Conservation (phyloP, 2,888 invertebrate genomes). For the Anticlea derivata region DNA sequence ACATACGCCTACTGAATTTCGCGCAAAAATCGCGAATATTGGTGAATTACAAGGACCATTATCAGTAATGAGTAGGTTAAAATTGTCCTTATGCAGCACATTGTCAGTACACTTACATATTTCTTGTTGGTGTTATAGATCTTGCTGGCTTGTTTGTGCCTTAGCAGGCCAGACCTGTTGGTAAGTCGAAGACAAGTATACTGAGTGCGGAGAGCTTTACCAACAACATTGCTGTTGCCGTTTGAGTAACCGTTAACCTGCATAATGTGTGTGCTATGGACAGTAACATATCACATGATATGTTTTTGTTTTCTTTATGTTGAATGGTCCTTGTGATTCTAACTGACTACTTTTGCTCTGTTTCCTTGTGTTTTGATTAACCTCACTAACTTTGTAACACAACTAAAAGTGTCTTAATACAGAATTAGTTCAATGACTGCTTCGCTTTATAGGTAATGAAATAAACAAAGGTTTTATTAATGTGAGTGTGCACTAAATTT, state of each 20-base stretch:
- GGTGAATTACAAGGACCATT: slow-evolving; percentile 83
- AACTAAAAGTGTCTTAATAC: slow-evolving; percentile 19
- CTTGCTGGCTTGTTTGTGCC: slow-evolving; percentile 90
- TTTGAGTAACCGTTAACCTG: slow-evolving; percentile 75
- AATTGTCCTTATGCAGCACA: slow-evolving; percentile 77
- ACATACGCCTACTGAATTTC: slow-evolving; percentile 68
- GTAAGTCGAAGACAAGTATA: slow-evolving; percentile 83
- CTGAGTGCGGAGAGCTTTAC: slow-evolving; percentile 72
- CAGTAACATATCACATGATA: slow-evolving; percentile 54
- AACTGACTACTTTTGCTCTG: slow-evolving; percentile 57
- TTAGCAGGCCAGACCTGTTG: slow-evolving; percentile 89
- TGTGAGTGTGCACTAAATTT: slow-evolving; percentile 13
- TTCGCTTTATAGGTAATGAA: slow-evolving; percentile 3
- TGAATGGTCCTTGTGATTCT: slow-evolving; percentile 84
- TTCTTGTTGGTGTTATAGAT: slow-evolving; percentile 87
- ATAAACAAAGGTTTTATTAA: slow-evolving; percentile 14
- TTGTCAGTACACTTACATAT: slow-evolving; percentile 72
- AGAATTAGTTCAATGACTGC: slow-evolving; percentile 8
- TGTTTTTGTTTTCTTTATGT: slow-evolving; percentile 70
- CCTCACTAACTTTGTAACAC: slow-evolving; percentile 39
- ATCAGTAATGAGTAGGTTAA: slow-evolving; percentile 61
- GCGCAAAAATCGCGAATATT: slow-evolving; percentile 77
- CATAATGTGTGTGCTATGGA: slow-evolving; percentile 81
- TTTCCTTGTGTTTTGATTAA: slow-evolving; percentile 41
- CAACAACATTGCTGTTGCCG: slow-evolving; percentile 73